Evolutionary conservation across 2,888 invertebrate species (phyloP).

Genomic region (Iselma pallidipennis): DNA sequence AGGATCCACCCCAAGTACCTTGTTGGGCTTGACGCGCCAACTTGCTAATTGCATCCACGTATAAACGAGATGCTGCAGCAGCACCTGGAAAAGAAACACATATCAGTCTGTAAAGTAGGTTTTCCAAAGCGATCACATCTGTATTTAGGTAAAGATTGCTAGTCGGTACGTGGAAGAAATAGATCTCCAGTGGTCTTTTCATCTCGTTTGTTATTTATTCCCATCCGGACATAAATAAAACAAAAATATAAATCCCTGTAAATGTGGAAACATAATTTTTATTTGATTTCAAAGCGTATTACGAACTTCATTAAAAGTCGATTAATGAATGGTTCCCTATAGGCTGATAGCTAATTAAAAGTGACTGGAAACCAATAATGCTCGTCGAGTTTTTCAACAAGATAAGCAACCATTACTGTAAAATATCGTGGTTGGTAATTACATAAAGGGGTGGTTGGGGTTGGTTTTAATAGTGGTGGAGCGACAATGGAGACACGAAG

Average conservation of each 20-base stretch:
- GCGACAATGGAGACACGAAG: conserved; percentile 22
- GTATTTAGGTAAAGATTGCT: too few species aligned
- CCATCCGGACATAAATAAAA: too few species aligned
- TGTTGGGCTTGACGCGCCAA: conserved; percentile 88
- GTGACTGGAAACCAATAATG: neutral
- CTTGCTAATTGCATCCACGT: conserved; percentile 87
- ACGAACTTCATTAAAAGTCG: neutral
- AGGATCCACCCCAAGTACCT: conserved; percentile 86
- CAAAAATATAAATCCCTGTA: neutral
- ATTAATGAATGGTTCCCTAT: neutral
- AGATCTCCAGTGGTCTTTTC: neutral
- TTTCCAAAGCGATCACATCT: too few species aligned
- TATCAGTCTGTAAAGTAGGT: conserved; percentile 12
- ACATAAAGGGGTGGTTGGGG: neutral
- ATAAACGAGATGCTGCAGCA: conserved; percentile 83
- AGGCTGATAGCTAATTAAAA: neutral
- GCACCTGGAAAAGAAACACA: conserved; percentile 66
- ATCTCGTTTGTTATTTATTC: neutral
- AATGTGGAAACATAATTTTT: neutral
- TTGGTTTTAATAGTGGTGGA: conserved; percentile 1
- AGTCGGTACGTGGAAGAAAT: too few species aligned
- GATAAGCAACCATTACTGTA: conserved; percentile 2
- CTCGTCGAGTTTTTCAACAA: neutral
- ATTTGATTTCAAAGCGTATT: neutral
- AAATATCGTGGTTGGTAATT: conserved; percentile 17